A percentile compares a stretch with the other conserved stretches of the same genome.
These are phyloP conservation scores for Phaonia tiefii DNA, from an alignment of 2,888 invertebrate genomes.

Conservation along the genomic window DNA sequence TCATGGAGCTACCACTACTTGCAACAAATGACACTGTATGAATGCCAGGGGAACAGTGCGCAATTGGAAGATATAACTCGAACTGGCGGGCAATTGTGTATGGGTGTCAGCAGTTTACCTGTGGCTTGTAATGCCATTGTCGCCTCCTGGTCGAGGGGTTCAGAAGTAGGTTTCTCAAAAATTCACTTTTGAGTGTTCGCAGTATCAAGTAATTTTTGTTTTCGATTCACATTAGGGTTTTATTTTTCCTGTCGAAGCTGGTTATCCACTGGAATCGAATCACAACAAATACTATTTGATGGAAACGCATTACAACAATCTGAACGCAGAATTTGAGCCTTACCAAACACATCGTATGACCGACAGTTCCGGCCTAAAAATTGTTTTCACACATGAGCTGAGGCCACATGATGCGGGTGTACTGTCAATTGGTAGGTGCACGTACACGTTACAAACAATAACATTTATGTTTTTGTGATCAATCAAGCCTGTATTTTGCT, in stretches of 20 bases:
- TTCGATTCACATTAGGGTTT: constrained; percentile 80
- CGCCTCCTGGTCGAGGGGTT: constrained; percentile 85
- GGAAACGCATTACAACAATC: constrained; percentile 86
- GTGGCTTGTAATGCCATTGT: constrained; percentile 84
- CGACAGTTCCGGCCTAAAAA: constrained; percentile 84
- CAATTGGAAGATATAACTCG: constrained; percentile 82
- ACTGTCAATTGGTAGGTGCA: constrained; percentile 80
- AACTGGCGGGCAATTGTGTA: constrained; percentile 82
- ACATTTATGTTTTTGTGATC: constrained; percentile 18
- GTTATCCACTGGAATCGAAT: constrained; percentile 84
- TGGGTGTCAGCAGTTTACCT: constrained; percentile 81
- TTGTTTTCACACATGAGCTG: constrained; percentile 84
- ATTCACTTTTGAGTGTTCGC: neutral
- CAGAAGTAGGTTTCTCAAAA: constrained; percentile 81
- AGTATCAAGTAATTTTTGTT: constrained; percentile 5
- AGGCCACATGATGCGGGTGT: constrained; percentile 85
- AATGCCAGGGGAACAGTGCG: constrained; percentile 83
- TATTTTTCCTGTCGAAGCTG: constrained; percentile 85
- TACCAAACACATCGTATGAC: constrained; percentile 77
- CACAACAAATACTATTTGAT: constrained; percentile 84
- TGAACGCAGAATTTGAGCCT: constrained; percentile 76
- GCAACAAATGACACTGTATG: constrained; percentile 86
- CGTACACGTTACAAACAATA: constrained; percentile 13
- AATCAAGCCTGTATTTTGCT: constrained; percentile 26
- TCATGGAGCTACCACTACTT: constrained; percentile 82